Conservation (phyloP, 1,140 invertebrate species). For the Meloidogyne hapla region DNA sequence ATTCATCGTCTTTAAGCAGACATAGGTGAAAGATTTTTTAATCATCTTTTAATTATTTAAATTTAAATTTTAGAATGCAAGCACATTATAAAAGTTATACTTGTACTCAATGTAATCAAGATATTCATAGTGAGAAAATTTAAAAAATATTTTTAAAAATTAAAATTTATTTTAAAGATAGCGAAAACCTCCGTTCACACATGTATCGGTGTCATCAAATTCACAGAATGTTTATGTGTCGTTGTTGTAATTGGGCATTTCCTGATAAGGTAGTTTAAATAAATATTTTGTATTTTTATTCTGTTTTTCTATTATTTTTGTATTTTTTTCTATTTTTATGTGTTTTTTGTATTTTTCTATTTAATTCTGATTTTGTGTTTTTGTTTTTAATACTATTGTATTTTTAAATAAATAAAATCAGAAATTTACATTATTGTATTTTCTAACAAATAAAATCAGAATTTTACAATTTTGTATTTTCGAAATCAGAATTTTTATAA, state of each 20-base stretch:
- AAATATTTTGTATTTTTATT: no score
- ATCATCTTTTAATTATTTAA: not conserved
- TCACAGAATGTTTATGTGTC: conserved; percentile 64
- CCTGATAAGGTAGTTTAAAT: conserved; percentile 49
- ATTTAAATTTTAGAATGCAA: conserved; percentile 55
- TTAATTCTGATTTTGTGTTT: no score
- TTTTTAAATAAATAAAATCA: no score
- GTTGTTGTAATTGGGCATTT: conserved; percentile 64
- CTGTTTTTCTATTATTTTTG: no score
- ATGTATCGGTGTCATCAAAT: conserved; percentile 63
- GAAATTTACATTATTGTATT: not conserved
- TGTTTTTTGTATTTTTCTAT: no score
- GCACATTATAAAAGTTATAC: conserved; percentile 64
- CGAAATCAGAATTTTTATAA: no score
- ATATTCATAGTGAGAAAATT: conserved; percentile 62
- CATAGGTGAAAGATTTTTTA: conserved; percentile 33
- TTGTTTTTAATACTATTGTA: no score
- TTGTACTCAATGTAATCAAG: conserved; percentile 62
- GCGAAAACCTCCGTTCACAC: conserved; percentile 61
- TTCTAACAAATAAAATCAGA: no score
- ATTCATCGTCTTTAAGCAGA: conserved; percentile 62
- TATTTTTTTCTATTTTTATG: no score
- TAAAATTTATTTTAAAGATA: conserved; percentile 45
- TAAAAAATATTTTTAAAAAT: not conserved
- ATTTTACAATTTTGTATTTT: no score